Base-by-base conservation (phyloP, 1,140 invertebrate genomes). In the Thaumatotibia leucotreta region DNA sequence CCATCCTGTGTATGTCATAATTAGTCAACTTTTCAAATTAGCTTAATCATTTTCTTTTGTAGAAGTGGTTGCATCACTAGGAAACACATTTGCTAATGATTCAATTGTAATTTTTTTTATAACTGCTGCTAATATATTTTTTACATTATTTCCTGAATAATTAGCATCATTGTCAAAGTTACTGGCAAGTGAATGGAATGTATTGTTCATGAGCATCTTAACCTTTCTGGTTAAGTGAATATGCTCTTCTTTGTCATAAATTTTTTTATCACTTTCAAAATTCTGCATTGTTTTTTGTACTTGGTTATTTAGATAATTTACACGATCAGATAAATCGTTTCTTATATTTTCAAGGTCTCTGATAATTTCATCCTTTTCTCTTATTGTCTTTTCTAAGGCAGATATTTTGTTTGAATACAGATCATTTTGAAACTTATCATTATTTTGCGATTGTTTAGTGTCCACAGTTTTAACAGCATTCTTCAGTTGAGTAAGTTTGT, bases 151-250 rank as follows among this genome's bases (percentile, higher is more conserved):
- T 61, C 84, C 87, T 64, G 69, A 61, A 52, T 89, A 88, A 66
- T 35, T 71, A 65, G 78, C 73, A 63, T 77, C 61, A 66, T 74
- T 75, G 66, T 83, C 68, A 75, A 89, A 85, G 66, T 85, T 80
- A 2, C 54, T 69, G 49, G 81, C 77, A 67, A 88, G 77, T 20
- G 76, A 69, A 73, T 80, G 81, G 61, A 79, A 89, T 75, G 83
- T 84, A 63, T 80, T 72, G 77, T 88, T 89, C 84, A 89, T 88
- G 14, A 88, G 79, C 66, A 72, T 72, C 71, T 90, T 90, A 14
- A 90, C 63, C 73, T 82, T 83, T 62, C 39, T 45, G 39, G 17
- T 45, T 45, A 45, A 6, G 17, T 14, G 39, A 14, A 39, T 17
- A 17, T 39, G 3, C n/a, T 77, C 75, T 69, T 64, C 66, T 63